Conservation (phyloP, 92 coral and sea anemone species). For the Porites rus region DNA sequence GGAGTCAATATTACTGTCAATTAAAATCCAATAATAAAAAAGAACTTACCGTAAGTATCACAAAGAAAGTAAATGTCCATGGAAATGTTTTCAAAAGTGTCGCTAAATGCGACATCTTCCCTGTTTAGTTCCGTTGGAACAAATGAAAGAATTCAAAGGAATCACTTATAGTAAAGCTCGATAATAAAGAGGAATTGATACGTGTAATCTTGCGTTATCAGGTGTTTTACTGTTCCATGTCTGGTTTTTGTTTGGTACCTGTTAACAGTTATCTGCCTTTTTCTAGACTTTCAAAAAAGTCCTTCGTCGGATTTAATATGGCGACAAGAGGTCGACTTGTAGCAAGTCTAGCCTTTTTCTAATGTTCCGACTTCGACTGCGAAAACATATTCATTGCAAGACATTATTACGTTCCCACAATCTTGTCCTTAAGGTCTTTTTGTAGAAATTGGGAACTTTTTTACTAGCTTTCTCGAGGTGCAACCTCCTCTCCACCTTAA, state of each 20-base stretch:
- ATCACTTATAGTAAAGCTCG: not conserved
- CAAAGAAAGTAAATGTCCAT: not conserved
- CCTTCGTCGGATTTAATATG: too few relatives aligned
- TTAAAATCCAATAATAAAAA: not conserved
- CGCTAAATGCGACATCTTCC: slow-evolving; percentile 19
- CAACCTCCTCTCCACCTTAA: not conserved
- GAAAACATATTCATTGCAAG: not conserved
- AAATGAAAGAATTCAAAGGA: not conserved
- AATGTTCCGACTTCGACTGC: not conserved
- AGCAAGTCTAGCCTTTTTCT: not conserved
- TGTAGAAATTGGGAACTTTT: too few relatives aligned
- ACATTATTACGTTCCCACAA: not conserved
- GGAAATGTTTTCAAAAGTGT: not conserved
- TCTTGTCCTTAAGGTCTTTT: too few relatives aligned
- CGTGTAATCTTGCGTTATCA: not conserved
- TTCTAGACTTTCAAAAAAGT: not conserved
- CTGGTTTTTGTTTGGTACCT: slow-evolving; percentile 8
- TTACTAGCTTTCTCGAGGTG: not conserved
- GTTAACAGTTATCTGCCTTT: not conserved
- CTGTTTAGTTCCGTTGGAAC: not conserved
- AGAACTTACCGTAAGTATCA: not conserved
- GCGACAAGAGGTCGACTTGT: too few relatives aligned
- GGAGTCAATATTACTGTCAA: not conserved
- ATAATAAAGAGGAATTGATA: too few relatives aligned
- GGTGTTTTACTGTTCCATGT: not conserved